Conservation (phyloP, 2,113 vertebrate genomes). For the Cinclus mexicanus region DNA sequence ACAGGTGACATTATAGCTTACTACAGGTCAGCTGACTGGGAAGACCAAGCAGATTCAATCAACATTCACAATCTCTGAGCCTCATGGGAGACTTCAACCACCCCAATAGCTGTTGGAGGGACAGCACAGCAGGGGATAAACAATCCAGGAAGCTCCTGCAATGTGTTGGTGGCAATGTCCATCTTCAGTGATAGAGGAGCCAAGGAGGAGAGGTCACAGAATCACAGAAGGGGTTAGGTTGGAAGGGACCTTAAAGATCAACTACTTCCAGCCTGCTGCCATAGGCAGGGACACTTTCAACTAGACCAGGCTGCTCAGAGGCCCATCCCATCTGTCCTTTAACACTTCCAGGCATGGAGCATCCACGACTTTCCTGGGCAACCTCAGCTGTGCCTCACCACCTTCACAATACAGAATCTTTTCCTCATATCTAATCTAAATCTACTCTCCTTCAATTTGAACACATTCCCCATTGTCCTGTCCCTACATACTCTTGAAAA, state of each 20-base stretch:
- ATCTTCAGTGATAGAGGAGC: background rate
- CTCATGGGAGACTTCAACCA: background rate
- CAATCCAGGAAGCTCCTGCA: background rate
- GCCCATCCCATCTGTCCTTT: background rate
- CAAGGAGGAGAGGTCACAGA: background rate
- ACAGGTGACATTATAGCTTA: background rate
- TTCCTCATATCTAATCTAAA: background rate
- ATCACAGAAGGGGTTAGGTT: background rate
- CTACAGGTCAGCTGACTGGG: background rate
- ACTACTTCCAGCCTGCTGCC: rapidly evolving
- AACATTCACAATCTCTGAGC: background rate
- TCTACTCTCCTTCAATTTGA: background rate
- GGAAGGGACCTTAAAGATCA: background rate
- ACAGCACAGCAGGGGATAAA: background rate
- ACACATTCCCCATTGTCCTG: rapidly evolving
- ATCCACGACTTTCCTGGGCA: background rate
- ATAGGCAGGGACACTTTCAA: background rate
- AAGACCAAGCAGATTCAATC: background rate
- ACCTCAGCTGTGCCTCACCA: background rate
- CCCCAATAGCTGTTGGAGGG: background rate
- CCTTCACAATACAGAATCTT: background rate
- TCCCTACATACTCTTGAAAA: background rate
- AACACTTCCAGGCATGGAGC: background rate
- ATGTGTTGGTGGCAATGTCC: too few species aligned
- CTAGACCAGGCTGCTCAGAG: background rate